phyloP scores from a whole-genome alignment of 2,113 vertebrate genomes.

The Gnathonemus longibarbis region DNA sequence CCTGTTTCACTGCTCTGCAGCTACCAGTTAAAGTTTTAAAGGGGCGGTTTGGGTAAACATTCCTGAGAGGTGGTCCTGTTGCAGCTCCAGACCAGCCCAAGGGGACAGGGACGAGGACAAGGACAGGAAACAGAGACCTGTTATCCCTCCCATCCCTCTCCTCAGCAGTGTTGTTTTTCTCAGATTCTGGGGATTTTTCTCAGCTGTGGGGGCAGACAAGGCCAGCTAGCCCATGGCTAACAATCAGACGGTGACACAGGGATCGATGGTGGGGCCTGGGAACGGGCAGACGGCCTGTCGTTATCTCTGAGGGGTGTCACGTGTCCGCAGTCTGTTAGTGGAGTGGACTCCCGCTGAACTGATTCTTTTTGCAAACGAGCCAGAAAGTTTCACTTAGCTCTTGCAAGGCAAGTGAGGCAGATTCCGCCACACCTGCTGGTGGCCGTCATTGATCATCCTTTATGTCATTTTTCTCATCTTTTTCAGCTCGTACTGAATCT shows the following conservation, averaged over 20 bases:
- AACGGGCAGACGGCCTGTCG: slow-evolving; percentile 9
- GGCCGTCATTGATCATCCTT: not conserved
- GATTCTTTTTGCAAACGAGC: not conserved
- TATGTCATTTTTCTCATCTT: not conserved
- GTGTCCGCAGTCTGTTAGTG: not conserved
- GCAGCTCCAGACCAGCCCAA: slow-evolving; percentile 29
- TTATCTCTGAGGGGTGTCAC: slow-evolving; percentile 10
- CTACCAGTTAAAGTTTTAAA: slow-evolving; percentile 27
- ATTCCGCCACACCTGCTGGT: not conserved
- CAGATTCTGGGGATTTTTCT: not conserved
- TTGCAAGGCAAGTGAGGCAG: not conserved
- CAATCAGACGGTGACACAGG: slow-evolving; percentile 28
- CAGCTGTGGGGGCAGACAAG: slow-evolving; percentile 16
- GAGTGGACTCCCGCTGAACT: not conserved
- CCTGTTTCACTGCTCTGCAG: not conserved
- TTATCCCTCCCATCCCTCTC: not conserved
- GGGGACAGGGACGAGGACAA: slow-evolving; percentile 16
- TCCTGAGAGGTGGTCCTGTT: not conserved
- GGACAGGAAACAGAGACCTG: not conserved
- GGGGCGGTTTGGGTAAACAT: slow-evolving; percentile 31
- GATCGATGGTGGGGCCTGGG: slow-evolving; percentile 19
- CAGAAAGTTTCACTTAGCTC: not conserved
- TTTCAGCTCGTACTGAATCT: not conserved
- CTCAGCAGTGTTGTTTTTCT: not conserved
- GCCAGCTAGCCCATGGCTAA: slow-evolving; percentile 22